Conservation (phyloP, 2,113 vertebrate species). For the Protobothrops mucrosquamatus region DNA sequence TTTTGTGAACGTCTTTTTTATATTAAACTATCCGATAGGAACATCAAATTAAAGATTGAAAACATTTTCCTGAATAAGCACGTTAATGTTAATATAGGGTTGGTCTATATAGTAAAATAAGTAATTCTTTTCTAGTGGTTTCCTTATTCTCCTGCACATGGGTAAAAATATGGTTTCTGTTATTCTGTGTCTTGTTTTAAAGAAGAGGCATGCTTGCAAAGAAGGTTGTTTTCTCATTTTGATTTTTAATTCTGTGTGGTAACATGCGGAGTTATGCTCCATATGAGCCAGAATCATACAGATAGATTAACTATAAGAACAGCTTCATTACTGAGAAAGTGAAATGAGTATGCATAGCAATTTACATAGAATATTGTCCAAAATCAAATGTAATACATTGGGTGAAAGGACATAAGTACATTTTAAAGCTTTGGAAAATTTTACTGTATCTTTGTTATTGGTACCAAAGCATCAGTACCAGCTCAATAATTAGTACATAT, state of each 20-base stretch:
- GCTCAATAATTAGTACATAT: conserved; percentile 18
- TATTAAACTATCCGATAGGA: conserved; percentile 12
- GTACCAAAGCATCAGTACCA: background rate
- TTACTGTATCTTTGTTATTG: background rate
- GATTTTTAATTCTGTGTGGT: conserved; percentile 1
- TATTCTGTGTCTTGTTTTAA: conserved; percentile 25
- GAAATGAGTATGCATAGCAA: background rate
- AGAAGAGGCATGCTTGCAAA: background rate
- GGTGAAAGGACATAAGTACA: background rate
- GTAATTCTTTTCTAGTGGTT: conserved; percentile 2
- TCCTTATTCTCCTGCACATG: conserved; percentile 9
- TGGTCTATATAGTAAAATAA: background rate
- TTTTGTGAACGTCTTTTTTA: background rate
- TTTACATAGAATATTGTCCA: background rate
- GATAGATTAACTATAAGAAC: conserved; percentile 31
- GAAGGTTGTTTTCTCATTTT: conserved; percentile 8
- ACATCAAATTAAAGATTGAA: conserved; percentile 47
- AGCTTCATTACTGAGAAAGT: conserved; percentile 14
- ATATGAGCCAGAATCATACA: conserved; percentile 48
- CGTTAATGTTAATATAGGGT: background rate
- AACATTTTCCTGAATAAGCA: conserved; percentile 35
- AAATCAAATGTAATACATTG: background rate
- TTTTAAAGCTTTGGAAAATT: background rate
- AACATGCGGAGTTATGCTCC: conserved; percentile 48
- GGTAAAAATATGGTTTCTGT: conserved; percentile 43